Evolutionary conservation across 2,888 invertebrate genomes (phyloP).

Genomic region (Alloplasta piceator): DNA sequence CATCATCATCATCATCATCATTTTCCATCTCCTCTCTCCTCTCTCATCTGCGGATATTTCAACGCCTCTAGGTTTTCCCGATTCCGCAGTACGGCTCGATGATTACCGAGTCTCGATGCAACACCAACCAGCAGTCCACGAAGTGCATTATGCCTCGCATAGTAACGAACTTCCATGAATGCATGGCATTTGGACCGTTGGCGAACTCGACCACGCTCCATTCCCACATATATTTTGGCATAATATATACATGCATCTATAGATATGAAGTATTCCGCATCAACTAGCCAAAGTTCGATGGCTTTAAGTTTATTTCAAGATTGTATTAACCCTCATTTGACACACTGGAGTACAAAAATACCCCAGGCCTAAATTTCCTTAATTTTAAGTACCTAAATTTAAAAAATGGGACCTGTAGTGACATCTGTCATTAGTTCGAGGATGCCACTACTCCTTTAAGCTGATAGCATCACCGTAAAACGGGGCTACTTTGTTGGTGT

Average conservation of each 20-base stretch:
- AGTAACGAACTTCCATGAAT: slow-evolving; percentile 77
- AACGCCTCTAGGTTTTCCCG: slow-evolving; percentile 63
- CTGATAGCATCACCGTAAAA: too few species aligned
- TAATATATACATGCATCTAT: slow-evolving; percentile 9
- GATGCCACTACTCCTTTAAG: too few species aligned
- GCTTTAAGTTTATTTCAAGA: too few species aligned
- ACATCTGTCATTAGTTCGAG: too few species aligned
- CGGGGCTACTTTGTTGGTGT: too few species aligned
- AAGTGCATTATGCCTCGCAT: slow-evolving; percentile 75
- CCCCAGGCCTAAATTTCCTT: too few species aligned
- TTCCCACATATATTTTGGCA: slow-evolving; percentile 17
- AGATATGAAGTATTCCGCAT: too few species aligned
- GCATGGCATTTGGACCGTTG: slow-evolving; percentile 74
- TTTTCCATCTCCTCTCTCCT: slow-evolving; percentile 13
- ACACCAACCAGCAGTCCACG: slow-evolving; percentile 51
- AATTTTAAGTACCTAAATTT: too few species aligned
- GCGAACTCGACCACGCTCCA: slow-evolving; percentile 61
- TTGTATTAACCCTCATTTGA: too few species aligned
- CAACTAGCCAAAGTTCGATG: too few species aligned
- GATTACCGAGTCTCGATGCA: slow-evolving; percentile 75
- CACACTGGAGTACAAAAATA: too few species aligned
- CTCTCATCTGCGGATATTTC: slow-evolving; percentile 55
- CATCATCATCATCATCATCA: background rate
- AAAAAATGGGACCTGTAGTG: too few species aligned
- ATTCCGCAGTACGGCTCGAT: slow-evolving; percentile 68